Base-by-base conservation (phyloP, 1,140 invertebrate genomes). In the Ptiloglossa arizonensis region DNA sequence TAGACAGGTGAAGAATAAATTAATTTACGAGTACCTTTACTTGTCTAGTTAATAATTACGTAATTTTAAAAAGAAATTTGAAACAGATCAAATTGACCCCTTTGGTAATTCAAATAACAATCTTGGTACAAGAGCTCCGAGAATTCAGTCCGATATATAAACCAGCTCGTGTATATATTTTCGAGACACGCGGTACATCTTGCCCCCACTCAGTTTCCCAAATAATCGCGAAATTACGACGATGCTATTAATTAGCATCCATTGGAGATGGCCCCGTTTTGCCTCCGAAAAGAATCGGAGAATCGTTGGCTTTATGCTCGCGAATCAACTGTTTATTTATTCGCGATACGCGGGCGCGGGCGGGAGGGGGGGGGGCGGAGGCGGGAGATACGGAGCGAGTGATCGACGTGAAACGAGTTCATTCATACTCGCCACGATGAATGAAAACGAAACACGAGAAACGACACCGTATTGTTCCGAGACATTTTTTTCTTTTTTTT, bases 351-450 rank as follows among this genome's bases (percentile, higher is more conserved):
- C n/a, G 44, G 15, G 9, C 1, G 32, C 11, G 46, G n/a, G 50
- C 17, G 50, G 22, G 19, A 19, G 46, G 29, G 46, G 46, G n/a
- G n/a, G n/a, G 32, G 35, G n/a, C 1, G 57, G 62, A 19, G 13
- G 17, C 5, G 46, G 29, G n/a, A 29, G 76, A 79, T 72, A 67
- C 52, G 62, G 35, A 38, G 66, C 67, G 84, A 71, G 80, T 77
- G 81, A 87, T 86, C 85, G 85, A 86, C 85, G 79, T 87, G 79
- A 87, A 86, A 83, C 84, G 81, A 83, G 81, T 83, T 86, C 85
- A 86, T 87, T 87, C 85, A 87, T 86, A 59, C 71, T 69, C 60
- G 62, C 52, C 22, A 35, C 41, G 50, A 69, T 76, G 73, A 76
- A 76, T 76, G 73, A 54, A 19, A 76, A 69, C 41, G 73, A 76